Evolutionary conservation across 53 echinoderm and acorn worm species (phyloP).

Genomic region (Stichopus horrens): DNA sequence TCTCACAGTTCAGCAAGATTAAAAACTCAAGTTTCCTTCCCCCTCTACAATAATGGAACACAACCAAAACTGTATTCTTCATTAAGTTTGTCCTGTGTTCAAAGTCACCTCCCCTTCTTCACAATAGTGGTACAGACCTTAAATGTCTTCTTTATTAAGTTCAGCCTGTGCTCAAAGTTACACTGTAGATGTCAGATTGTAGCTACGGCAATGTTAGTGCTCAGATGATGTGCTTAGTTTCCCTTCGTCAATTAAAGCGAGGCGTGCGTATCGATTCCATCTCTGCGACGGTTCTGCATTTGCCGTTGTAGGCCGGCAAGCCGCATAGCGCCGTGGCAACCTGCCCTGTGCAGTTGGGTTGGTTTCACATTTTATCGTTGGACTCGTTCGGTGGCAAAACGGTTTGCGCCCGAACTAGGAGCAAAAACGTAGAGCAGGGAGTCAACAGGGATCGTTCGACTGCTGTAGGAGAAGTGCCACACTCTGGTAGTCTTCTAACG

Average conservation of each 20-base stretch:
- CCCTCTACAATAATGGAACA: not conserved
- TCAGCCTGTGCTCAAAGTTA: not conserved
- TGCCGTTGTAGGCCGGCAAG: not conserved
- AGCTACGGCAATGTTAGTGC: slow-evolving; percentile 14
- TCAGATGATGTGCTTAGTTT: not conserved
- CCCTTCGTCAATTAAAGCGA: slow-evolving; percentile 40
- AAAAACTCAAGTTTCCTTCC: not conserved
- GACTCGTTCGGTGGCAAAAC: too few relatives aligned
- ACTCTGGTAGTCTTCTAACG: slow-evolving; percentile 24
- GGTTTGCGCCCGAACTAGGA: not conserved
- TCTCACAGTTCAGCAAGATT: not conserved
- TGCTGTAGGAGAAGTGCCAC: slow-evolving; percentile 22
- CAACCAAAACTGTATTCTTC: too few relatives aligned
- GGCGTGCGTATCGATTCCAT: slow-evolving; percentile 35
- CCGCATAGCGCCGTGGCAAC: slow-evolving; percentile 30
- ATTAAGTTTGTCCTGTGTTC: too few relatives aligned
- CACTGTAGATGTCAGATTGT: not conserved
- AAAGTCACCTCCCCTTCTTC: not conserved
- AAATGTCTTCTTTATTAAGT: slow-evolving; percentile 12
- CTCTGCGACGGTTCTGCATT: not conserved
- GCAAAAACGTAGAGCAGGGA: not conserved
- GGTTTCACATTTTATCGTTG: too few relatives aligned
- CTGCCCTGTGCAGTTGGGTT: slow-evolving; percentile 8
- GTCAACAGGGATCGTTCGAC: not conserved
- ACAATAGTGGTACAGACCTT: slow-evolving; percentile 11